Conservation (phyloP, 1,140 invertebrate species). For the Polypedilum pembai region DNA sequence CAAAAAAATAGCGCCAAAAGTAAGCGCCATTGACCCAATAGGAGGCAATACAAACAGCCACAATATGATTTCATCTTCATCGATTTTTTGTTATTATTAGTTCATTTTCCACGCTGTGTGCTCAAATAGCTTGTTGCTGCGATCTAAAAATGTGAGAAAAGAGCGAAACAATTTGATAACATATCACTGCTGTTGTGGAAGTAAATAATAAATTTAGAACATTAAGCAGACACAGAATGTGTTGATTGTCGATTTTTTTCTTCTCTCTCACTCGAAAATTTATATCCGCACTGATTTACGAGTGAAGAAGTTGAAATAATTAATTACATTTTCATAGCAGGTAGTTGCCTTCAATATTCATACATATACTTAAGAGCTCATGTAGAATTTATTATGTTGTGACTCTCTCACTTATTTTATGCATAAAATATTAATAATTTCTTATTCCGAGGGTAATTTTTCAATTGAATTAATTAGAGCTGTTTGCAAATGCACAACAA, state of each 20-base stretch:
- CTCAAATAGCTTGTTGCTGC: too few species aligned
- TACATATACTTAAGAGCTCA: not conserved
- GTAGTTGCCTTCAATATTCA: not conserved
- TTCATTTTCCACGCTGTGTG: too few species aligned
- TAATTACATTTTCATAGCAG: conserved; percentile 23
- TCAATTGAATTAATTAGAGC: conserved; percentile 26
- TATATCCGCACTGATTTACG: not conserved
- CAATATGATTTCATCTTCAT: too few species aligned
- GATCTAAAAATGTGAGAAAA: too few species aligned
- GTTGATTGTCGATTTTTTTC: not conserved
- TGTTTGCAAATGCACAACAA: not conserved
- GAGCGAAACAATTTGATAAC: too few species aligned
- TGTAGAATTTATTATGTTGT: conserved; percentile 25
- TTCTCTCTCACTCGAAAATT: not conserved
- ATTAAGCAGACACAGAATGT: not conserved
- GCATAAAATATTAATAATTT: not conserved
- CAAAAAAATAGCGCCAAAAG: too few species aligned
- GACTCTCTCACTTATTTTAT: not conserved
- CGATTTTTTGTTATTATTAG: too few species aligned
- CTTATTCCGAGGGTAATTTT: conserved; percentile 12
- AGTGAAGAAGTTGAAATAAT: not conserved
- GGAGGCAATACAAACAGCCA: too few species aligned
- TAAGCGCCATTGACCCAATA: too few species aligned
- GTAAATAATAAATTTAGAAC: conserved; percentile 19
- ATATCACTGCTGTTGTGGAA: not conserved